These are phyloP conservation scores for Muscidifurax raptorellus DNA, from an alignment of 1,140 invertebrate genomes.

Conservation along the genomic window DNA sequence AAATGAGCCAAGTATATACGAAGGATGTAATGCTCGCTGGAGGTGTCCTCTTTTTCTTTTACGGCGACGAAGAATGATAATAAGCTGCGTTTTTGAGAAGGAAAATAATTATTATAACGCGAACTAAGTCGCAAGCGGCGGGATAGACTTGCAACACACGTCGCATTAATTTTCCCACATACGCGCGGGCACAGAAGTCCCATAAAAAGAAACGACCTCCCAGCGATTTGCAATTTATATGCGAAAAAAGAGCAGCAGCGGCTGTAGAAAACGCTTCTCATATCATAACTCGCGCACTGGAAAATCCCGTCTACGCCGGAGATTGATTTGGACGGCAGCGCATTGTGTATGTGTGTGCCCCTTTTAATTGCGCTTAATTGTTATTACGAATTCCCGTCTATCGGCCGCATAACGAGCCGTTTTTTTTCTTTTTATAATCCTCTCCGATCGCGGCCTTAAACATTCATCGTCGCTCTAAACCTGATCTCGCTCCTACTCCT, in stretches of 20 bases:
- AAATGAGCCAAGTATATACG: not conserved
- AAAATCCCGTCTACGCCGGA: not conserved
- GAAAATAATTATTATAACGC: not conserved
- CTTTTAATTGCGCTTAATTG: conserved; percentile 35
- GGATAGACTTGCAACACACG: not conserved
- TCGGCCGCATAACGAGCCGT: conserved; percentile 12
- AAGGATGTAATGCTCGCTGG: not conserved
- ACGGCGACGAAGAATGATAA: not conserved
- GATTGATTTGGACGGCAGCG: conserved; percentile 1
- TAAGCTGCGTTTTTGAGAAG: too few relatives aligned
- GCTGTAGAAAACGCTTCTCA: not conserved
- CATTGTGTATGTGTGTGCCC: not conserved
- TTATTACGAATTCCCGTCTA: conserved; percentile 31
- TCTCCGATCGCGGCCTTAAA: not conserved
- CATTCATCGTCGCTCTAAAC: conserved; percentile 10
- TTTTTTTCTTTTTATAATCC: not conserved
- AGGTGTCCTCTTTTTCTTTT: not conserved
- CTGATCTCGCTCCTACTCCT: not conserved
- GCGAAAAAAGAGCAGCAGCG: not conserved
- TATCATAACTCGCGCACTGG: conserved; percentile 16
- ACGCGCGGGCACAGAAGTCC: too few relatives aligned
- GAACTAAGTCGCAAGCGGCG: too few relatives aligned
- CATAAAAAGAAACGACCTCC: conserved; percentile 1
- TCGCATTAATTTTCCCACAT: not conserved
- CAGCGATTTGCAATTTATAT: not conserved